phyloP scores from a whole-genome alignment of 2,113 vertebrate species.

The Amphiprion percula region DNA sequence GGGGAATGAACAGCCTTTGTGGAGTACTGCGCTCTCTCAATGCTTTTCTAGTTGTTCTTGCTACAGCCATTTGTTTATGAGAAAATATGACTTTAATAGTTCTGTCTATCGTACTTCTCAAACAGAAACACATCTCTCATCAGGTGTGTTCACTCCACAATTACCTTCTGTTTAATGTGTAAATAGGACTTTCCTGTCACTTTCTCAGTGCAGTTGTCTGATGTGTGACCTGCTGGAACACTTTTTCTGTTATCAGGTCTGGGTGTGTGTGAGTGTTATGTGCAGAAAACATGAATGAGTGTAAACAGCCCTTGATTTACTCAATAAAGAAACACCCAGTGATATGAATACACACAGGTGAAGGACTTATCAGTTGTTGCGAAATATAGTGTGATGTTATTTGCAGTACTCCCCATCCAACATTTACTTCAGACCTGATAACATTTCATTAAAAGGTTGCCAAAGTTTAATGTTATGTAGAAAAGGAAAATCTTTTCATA shows the following conservation, averaged over 20 bases:
- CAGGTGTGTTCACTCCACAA: conserved; percentile 2
- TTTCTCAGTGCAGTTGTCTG: not conserved
- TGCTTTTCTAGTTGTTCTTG: not conserved
- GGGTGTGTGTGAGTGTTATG: conserved; percentile 21
- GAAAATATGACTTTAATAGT: not conserved
- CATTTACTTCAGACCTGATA: not conserved
- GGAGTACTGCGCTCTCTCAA: too few species aligned
- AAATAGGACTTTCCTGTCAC: conserved; percentile 40
- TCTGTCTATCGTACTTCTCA: not conserved
- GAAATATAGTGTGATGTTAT: conserved; percentile 6
- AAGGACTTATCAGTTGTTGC: conserved; percentile 37
- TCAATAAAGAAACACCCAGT: conserved; percentile 38
- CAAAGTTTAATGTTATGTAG: not conserved
- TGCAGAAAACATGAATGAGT: conserved; percentile 4
- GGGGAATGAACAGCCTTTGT: too few species aligned
- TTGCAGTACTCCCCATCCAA: not conserved
- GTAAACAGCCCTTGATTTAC: conserved; percentile 35
- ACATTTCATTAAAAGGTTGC: not conserved
- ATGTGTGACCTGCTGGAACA: not conserved
- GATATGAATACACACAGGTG: conserved; percentile 3
- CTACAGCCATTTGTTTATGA: not conserved
- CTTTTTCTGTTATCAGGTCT: conserved; percentile 15
- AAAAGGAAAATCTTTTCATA: not conserved
- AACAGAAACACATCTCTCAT: not conserved
- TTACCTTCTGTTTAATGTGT: conserved; percentile 46